Percentiles rank a stretch among this genome's conserved stretches.
Evolutionary conservation across 2,888 invertebrate species (phyloP).

Genomic region (Catocala sponsa): DNA sequence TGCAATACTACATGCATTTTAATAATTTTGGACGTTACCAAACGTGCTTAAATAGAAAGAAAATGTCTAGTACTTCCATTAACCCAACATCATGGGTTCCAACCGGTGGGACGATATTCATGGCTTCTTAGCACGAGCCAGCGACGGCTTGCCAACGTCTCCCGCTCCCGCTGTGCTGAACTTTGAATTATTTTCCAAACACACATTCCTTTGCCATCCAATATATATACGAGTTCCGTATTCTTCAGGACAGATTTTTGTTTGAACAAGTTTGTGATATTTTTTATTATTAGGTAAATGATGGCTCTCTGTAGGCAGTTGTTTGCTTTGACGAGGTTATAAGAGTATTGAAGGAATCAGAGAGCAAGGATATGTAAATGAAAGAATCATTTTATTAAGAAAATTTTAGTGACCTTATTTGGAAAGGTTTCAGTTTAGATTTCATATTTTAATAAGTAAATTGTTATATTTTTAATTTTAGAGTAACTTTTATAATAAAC

Average conservation of each 20-base stretch:
- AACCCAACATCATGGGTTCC: conserved; percentile 23
- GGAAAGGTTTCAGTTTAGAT: no score
- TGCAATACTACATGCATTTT: no score
- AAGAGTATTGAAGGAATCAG: neutral
- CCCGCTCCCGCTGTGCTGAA: conserved; percentile 39
- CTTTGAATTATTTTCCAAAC: conserved; percentile 54
- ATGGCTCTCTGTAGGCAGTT: neutral
- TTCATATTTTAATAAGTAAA: no score
- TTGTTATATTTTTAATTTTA: no score
- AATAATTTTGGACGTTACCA: no score
- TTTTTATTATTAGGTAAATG: neutral
- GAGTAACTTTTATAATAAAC: no score
- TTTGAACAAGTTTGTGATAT: neutral
- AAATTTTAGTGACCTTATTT: no score
- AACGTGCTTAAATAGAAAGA: no score
- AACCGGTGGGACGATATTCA: conserved; percentile 46
- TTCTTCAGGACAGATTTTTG: neutral
- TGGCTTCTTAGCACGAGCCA: conserved; percentile 45
- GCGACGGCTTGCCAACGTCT: conserved; percentile 41
- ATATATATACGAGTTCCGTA: neutral
- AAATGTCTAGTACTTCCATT: conserved; percentile 28
- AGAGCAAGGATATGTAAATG: no score
- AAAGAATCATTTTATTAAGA: no score
- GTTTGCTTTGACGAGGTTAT: neutral
- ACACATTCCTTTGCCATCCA: conserved; percentile 34